These are phyloP conservation scores for Eurystomus glaucurus DNA, from an alignment of 2,797 vertebrate genomes.

Conservation along the genomic window DNA sequence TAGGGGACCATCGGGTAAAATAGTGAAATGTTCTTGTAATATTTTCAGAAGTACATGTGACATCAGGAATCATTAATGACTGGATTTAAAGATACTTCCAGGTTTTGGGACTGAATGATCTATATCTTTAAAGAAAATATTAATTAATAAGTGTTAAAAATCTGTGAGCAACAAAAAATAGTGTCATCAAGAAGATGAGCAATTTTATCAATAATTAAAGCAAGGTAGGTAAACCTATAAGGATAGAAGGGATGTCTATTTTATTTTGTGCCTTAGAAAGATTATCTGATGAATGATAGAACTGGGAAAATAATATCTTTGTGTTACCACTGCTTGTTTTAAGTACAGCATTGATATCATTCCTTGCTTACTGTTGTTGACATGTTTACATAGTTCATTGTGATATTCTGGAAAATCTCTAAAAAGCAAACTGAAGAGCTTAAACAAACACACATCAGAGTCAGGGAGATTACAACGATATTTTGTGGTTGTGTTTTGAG, in stretches of 20 bases:
- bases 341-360: background rate
- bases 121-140: background rate
- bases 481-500: background rate
- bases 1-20: background rate
- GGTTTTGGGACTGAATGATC: background rate
- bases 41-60: background rate
- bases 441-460: background rate
- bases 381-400: background rate
- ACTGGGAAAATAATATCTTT: background rate
- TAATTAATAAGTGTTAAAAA: background rate
- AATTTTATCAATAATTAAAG: background rate
- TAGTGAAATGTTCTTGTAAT: background rate
- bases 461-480: background rate
- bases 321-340: background rate
- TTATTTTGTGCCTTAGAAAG: background rate
- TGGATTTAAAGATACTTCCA: background rate
- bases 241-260: background rate
- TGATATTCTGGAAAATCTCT: background rate
- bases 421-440: background rate
- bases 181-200: background rate
- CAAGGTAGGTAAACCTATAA: background rate
- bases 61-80: rapidly evolving
- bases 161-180: background rate
- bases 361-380: background rate
- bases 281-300: background rate